phyloP scores from a whole-genome alignment of 1,140 invertebrate genomes.

The Bombus cullumanus region DNA sequence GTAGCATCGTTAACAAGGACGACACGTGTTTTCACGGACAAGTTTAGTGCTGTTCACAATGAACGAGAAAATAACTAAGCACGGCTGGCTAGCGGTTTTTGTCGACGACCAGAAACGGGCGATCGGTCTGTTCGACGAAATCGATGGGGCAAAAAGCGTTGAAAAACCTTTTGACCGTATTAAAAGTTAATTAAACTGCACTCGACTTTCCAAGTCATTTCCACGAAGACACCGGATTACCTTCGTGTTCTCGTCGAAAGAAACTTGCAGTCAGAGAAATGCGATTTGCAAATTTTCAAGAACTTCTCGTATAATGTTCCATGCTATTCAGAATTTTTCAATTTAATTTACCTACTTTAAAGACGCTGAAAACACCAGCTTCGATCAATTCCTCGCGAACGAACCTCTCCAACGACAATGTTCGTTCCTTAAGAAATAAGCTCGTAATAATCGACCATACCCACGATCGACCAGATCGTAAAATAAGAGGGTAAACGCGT shows the following conservation, averaged over 20 bases:
- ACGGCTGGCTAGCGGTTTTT: neutral
- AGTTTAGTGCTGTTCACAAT: neutral
- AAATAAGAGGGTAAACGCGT: neutral
- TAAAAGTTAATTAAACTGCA: constrained; percentile 2
- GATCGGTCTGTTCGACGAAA: neutral
- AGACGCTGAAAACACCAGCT: neutral
- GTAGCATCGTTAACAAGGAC: constrained; percentile 7
- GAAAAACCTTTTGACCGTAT: neutral
- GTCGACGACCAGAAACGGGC: neutral
- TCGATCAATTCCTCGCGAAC: neutral
- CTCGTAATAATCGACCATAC: neutral
- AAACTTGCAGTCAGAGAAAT: neutral
- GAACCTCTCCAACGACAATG: neutral
- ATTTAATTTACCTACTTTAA: neutral
- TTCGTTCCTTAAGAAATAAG: no score
- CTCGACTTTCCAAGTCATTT: neutral
- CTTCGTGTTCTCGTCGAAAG: neutral
- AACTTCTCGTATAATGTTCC: neutral
- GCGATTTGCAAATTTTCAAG: neutral
- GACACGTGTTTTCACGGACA: neutral
- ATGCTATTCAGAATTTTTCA: neutral
- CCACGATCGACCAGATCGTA: neutral
- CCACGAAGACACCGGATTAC: neutral
- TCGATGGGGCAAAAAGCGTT: neutral
- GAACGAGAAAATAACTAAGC: constrained; percentile 10